Base-by-base conservation (phyloP, 1,140 invertebrate genomes). In the Polyergus mexicanus region DNA sequence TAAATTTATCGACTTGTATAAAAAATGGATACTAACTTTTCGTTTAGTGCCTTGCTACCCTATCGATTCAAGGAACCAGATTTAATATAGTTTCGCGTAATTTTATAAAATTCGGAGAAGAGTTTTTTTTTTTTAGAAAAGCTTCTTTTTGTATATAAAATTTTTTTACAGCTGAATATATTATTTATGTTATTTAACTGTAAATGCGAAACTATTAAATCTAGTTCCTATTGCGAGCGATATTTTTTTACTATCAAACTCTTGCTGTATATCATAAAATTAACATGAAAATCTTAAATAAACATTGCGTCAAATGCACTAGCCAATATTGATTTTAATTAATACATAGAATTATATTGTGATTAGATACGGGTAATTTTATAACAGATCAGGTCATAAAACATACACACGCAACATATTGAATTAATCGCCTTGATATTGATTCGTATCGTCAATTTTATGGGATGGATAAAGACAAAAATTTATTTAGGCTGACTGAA, bases 1-100 rank as follows among this genome's bases (percentile, higher is more conserved):
- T 60, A 89, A 86, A 86, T 89, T 89, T 88, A 80, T 75, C 71
- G 88, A 88, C 88, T 72, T 78, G 72, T 89, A 76, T 83, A 83
- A 83, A 83, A 62, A 83, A 83, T 74, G 68, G 25, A 35, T 74
- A 83, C 38, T 41, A 47, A 74, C 13, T 83, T 44, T 83, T 54
- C 60, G 68, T 83, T 83, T 83, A 72, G 77, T 58, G 35, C 35
- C 63, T 78, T 25, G 76, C 44, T 38, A 28, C 58, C 58, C 76
- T 68, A 32, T 38, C 32, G 44, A 56, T 28, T 66, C 16, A 8
- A 65, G 47, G 51, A 80, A 80, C 65, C 69, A 69, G 47, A 69
- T 69, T 69, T 51, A 56, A 13, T 28, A 54, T 28, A 54, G 58
- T n/a, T 60, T 44, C 0, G n/a, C 41, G 32, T 62, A 80, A 80